These are phyloP conservation scores for Tenthredo distinguenda DNA, from an alignment of 2,888 invertebrate genomes.

Conservation along the genomic window DNA sequence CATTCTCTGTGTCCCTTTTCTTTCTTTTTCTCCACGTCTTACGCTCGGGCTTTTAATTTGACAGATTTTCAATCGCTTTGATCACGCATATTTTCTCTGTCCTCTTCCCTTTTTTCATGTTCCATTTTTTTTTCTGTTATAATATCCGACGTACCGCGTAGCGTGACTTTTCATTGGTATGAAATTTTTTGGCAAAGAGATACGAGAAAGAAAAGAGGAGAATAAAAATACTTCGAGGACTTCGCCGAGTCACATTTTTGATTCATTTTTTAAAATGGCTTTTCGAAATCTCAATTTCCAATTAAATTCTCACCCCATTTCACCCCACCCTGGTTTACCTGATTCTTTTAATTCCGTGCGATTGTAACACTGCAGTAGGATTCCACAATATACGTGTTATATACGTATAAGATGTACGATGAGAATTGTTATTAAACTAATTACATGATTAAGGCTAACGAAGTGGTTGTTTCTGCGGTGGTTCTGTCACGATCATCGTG, in stretches of 20 bases:
- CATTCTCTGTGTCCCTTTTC: neutral
- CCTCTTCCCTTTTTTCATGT: neutral
- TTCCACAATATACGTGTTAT: neutral
- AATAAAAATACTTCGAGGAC: neutral
- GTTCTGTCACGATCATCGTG: slow-evolving; percentile 22
- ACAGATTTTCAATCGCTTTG: slow-evolving; percentile 44
- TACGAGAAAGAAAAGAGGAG: neutral
- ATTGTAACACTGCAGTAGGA: neutral
- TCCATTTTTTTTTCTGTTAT: neutral
- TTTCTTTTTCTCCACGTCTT: neutral
- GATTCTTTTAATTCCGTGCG: neutral
- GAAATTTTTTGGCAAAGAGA: slow-evolving; percentile 3
- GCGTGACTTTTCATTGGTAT: slow-evolving; percentile 20
- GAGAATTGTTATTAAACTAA: slow-evolving; percentile 5
- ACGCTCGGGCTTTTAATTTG: slow-evolving; percentile 24
- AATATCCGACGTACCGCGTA: neutral
- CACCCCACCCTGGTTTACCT: neutral
- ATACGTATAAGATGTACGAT: neutral
- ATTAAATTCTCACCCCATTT: neutral
- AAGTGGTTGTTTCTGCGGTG: slow-evolving; percentile 18
- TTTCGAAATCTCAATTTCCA: neutral
- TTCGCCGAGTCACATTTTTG: neutral
- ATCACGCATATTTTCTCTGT: slow-evolving; percentile 22
- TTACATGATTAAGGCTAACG: slow-evolving; percentile 13
- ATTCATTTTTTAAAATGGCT: neutral